Percentiles rank a stretch among this genome's conserved stretches.
phyloP scores from a whole-genome alignment of 2,113 vertebrate genomes.

The Chitala chitala region DNA sequence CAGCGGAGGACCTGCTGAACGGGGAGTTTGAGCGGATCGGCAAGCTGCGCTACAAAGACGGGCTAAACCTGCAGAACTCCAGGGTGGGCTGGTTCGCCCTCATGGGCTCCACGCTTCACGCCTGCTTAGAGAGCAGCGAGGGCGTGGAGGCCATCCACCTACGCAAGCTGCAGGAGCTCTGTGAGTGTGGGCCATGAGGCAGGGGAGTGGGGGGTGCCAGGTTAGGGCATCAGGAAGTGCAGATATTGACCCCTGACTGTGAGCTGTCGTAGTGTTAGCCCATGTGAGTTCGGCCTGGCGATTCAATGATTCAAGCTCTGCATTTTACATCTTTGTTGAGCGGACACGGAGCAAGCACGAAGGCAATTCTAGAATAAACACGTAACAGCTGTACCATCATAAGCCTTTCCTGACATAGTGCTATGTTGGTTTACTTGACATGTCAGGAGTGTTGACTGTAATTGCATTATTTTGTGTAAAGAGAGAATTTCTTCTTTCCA shows the following conservation, averaged over 20 bases:
- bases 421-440: no score
- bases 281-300: no score
- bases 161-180: conserved; percentile 85
- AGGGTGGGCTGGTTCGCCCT: conserved; percentile 86
- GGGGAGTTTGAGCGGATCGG: conserved; percentile 81
- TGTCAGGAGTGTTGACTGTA: neutral
- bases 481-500: neutral
- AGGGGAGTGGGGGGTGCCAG: neutral
- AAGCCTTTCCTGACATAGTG: no score
- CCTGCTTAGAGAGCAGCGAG: conserved; percentile 57
- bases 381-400: no score
- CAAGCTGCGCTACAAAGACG: conserved; percentile 79
- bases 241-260: no score
- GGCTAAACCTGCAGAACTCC: conserved; percentile 76
- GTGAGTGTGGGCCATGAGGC: conserved; percentile 59
- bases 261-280: neutral
- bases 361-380: no score
- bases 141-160: conserved; percentile 77
- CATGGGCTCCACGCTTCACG: conserved; percentile 64
- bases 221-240: no score
- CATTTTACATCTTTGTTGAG: no score
- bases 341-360: no score
- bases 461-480: neutral
- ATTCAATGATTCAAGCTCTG: no score
- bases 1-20: conserved; percentile 71